Evolutionary conservation across 2,888 invertebrate genomes (phyloP), one percentile per base, ranked within the genome.

Genomic region (Acanthosepion esculentum): DNA sequence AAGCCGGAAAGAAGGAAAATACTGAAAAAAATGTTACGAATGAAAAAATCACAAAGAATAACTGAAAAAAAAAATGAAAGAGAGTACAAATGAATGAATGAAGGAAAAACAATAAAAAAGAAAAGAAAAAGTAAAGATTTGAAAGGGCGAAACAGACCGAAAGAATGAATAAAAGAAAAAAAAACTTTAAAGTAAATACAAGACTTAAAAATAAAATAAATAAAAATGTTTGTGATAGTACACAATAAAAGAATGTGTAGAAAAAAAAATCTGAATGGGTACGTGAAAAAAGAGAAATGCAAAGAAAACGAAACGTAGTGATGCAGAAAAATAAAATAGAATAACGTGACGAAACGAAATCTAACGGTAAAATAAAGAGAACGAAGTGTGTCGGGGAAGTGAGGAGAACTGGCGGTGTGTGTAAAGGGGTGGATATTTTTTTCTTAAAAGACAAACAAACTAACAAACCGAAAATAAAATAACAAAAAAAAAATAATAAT

Each of bases 241-340:
- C n/a, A 33, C 15, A n/a, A 15, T 78, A n/a, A 78, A 59, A 59
- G 59, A 59, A 59, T 59, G 20, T 59, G 23, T 20, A 23, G 23
- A 23, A 23, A 78, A 78, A 33, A n/a, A 78, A 33, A 7, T 8
- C 78, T 78, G 78, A 78, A 78, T n/a, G 78, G 78, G n/a, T 78
- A 33, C 15, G n/a, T 78, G 12, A 78, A 78, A 78, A 78, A 78
- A n/a, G 8, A 8, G n/a, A n/a, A n/a, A 78, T n/a, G 23, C 10
- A 78, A 78, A 78, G n/a, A 78, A 78, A 78, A 78, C 78, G n/a
- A 78, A 78, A 78, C 78, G n/a, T n/a, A 78, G n/a, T 78, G 78
- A n/a, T 78, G n/a, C 78, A 78, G n/a, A 78, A 78, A 78, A 78
- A n/a, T n/a, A 78, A n/a, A 78, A 78, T 78, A 8, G n/a, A 78